A percentile compares a stretch with the other conserved stretches of the same genome.
phyloP scores from a whole-genome alignment of 2,113 vertebrate species.

The Prietella phreatophila region DNA sequence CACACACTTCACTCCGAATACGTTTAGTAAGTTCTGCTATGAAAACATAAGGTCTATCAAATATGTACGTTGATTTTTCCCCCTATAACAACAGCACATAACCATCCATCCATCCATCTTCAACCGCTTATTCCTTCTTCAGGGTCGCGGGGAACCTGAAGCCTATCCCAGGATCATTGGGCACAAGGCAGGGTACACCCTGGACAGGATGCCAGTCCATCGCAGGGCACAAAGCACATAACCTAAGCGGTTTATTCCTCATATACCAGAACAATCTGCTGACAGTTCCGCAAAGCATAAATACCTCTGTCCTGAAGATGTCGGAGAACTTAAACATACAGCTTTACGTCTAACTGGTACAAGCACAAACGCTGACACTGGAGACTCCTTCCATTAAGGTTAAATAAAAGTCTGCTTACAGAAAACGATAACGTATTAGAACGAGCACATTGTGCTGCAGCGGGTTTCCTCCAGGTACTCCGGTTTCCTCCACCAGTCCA shows the following conservation, averaged over 20 bases:
- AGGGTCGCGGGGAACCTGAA: no score
- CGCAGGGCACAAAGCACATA: no score
- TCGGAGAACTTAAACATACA: no score
- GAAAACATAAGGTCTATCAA: background rate
- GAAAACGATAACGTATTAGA: no score
- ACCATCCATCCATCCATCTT: no score
- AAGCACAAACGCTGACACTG: background rate
- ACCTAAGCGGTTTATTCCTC: background rate
- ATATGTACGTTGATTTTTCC: background rate
- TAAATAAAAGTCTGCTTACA: background rate
- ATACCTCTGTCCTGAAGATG: background rate
- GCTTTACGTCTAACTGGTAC: background rate
- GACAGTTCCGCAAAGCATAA: background rate
- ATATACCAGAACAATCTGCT: background rate
- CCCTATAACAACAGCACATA: background rate
- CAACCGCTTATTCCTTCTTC: no score
- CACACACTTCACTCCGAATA: background rate
- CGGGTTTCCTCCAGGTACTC: no score
- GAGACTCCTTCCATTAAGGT: background rate
- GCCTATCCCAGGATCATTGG: no score
- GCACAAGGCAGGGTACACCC: no score
- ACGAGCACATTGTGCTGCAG: no score
- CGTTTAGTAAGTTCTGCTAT: background rate
- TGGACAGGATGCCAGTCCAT: no score
- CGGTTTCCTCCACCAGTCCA: no score